A percentile compares a stretch with the other conserved stretches of the same genome.
These are phyloP conservation scores for Drosophila lacicola DNA, from an alignment of 2,888 invertebrate species.

Conservation along the genomic window DNA sequence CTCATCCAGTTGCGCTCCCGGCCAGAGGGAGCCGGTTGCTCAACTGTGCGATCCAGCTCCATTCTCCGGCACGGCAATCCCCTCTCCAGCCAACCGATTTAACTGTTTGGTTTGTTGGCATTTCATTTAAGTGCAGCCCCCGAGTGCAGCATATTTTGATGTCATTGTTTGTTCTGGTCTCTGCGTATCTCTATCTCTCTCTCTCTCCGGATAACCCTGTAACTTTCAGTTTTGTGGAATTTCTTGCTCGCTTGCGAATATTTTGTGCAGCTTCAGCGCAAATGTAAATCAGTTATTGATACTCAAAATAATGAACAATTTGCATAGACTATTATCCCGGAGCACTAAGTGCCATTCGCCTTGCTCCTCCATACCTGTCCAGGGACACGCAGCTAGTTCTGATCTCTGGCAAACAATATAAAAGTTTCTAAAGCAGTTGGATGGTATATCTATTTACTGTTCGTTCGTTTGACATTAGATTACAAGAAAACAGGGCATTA, in stretches of 20 bases:
- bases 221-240: conserved; percentile 4
- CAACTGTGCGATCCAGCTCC: conserved; percentile 3
- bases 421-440: background rate
- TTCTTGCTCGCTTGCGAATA: conserved; percentile 14
- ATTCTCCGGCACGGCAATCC: conserved; percentile 4
- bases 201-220: conserved; percentile 16
- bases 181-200: background rate
- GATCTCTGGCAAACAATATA: background rate
- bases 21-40: conserved; percentile 19
- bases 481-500: too few species aligned
- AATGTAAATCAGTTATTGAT: conserved; percentile 79
- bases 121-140: conserved; percentile 69
- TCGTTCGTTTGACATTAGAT: too few species aligned
- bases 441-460: too few species aligned
- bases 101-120: conserved; percentile 73
- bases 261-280: conserved; percentile 65
- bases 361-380: background rate
- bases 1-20: conserved; percentile 60
- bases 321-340: conserved; percentile 34
- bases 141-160: conserved; percentile 69
- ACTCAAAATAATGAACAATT: conserved; percentile 73
- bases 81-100: conserved; percentile 44
- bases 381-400: background rate
- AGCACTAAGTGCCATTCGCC: conserved; percentile 21
- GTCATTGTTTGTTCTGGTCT: conserved; percentile 68